Evolutionary conservation across 1,140 invertebrate species (phyloP).

Genomic region (Dendroctonus ponderosae): DNA sequence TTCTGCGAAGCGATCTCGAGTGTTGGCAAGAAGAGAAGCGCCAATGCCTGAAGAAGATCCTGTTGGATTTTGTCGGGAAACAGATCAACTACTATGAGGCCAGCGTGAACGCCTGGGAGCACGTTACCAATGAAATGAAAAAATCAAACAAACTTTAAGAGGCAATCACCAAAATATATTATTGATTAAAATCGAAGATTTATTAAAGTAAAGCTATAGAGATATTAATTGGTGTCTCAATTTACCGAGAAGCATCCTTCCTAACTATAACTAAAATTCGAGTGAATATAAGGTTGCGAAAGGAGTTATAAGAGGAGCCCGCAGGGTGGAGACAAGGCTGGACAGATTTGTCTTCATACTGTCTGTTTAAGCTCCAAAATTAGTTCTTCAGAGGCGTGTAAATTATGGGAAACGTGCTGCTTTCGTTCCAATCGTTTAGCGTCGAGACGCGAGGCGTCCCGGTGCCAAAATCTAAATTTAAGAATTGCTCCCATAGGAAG

Average conservation of each 20-base stretch:
- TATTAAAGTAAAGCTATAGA: no score
- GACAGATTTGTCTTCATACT: background rate
- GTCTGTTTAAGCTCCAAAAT: conserved; percentile 20
- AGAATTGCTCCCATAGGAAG: conserved; percentile 41
- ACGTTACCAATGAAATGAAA: conserved; percentile 42
- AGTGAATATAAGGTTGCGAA: no score
- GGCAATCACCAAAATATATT: conserved; percentile 38
- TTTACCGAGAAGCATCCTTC: no score
- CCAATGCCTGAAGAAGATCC: conserved; percentile 64
- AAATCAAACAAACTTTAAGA: conserved; percentile 30
- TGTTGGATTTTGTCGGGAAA: conserved; percentile 65
- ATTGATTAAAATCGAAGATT: no score
- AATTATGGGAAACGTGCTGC: conserved; percentile 11
- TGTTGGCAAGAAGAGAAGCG: conserved; percentile 71
- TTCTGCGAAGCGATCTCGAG: conserved; percentile 68
- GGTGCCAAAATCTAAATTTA: conserved; percentile 49
- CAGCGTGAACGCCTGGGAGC: conserved; percentile 62
- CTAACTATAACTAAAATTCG: no score
- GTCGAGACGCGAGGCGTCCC: conserved; percentile 31
- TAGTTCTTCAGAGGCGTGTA: conserved; percentile 8
- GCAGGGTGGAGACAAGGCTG: no score
- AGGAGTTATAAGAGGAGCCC: no score
- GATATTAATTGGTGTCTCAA: no score
- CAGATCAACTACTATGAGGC: conserved; percentile 70
- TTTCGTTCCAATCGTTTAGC: conserved; percentile 11